Conservation (phyloP, 2,113 vertebrate species). For the Willisornis vidua region DNA sequence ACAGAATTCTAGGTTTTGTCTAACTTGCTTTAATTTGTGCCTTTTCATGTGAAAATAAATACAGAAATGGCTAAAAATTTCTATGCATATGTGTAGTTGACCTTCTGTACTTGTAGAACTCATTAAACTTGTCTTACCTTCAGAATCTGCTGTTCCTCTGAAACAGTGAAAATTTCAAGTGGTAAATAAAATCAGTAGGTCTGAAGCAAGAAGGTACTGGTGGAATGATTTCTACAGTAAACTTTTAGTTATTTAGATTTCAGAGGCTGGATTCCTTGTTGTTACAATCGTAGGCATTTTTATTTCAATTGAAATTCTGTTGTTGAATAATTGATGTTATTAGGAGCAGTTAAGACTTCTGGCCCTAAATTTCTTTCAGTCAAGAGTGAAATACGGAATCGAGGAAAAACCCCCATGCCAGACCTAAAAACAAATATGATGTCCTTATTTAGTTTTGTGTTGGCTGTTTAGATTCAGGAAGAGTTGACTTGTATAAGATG, state of each 20-base stretch:
- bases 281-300: not conserved
- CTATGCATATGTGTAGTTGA: not conserved
- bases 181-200: not conserved
- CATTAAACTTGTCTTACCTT: not conserved
- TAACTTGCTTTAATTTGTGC: constrained; percentile 20
- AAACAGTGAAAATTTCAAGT: not conserved
- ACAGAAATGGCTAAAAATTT: not conserved
- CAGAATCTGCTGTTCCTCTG: not conserved
- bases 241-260: not conserved
- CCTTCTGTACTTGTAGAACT: not conserved
- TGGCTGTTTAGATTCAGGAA: not conserved
- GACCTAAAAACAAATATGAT: not conserved
- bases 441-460: not conserved
- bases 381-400: not conserved
- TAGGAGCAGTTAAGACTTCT: not conserved
- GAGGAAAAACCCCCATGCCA: not conserved
- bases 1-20: not conserved
- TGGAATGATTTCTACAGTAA: not conserved
- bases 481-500: not conserved
- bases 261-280: not conserved
- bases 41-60: constrained; percentile 17
- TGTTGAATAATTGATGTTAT: not conserved
- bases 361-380: not conserved
- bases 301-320: not conserved
- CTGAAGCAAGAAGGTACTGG: not conserved